phyloP scores from a whole-genome alignment of 2,797 vertebrate genomes.

The Sebastes itinus region DNA sequence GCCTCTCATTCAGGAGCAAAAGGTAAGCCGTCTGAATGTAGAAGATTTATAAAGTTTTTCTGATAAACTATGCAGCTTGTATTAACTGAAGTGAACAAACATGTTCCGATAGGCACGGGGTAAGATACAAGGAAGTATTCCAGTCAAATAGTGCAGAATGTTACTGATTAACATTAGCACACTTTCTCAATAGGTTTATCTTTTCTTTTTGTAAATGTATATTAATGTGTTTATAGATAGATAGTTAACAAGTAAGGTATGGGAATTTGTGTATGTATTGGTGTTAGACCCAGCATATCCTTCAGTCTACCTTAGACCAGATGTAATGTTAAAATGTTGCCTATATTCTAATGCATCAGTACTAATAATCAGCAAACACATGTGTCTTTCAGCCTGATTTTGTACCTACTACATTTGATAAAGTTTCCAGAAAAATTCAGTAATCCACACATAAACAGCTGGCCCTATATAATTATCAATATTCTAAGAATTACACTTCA shows the following conservation, averaged over 20 bases:
- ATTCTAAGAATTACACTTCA: neutral
- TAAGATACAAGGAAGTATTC: slow-evolving; percentile 24
- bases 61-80: neutral
- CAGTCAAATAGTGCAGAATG: neutral
- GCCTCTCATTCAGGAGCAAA: neutral
- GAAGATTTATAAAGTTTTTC: neutral
- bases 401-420: too few relatives aligned
- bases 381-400: neutral
- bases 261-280: neutral
- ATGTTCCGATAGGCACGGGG: neutral
- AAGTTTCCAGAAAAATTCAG: neutral
- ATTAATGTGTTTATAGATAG: neutral
- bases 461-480: neutral
- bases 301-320: neutral
- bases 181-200: neutral
- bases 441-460: neutral
- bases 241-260: neutral
- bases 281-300: neutral
- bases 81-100: neutral
- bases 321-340: neutral
- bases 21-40: slow-evolving; percentile 29
- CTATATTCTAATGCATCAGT: neutral
- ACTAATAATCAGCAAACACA: neutral
- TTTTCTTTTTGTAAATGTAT: neutral
- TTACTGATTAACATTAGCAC: neutral